Percentiles rank a stretch among this genome's conserved stretches.
phyloP scores from a whole-genome alignment of 2,113 vertebrate genomes.

The Orthonyx spaldingii region DNA sequence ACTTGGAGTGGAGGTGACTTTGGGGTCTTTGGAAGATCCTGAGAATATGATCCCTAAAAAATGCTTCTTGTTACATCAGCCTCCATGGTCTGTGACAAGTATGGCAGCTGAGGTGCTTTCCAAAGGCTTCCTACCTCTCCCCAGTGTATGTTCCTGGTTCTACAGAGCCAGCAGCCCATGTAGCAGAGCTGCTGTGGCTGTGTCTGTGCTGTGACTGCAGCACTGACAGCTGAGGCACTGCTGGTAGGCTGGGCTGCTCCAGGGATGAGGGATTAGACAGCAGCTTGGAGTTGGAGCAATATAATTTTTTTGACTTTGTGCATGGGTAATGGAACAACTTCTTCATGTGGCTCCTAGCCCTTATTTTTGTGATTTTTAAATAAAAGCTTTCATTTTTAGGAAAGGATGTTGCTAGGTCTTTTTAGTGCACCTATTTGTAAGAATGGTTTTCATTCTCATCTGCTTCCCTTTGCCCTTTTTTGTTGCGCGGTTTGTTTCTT shows the following conservation, averaged over 20 bases:
- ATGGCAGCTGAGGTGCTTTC: not conserved
- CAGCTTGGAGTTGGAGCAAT: not conserved
- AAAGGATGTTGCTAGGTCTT: not conserved
- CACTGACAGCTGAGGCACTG: not conserved
- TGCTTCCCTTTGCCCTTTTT: not conserved
- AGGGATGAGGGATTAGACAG: not conserved
- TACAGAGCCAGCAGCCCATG: rapidly evolving
- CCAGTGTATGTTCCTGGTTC: not conserved
- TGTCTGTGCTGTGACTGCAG: not conserved
- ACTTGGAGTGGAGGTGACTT: not conserved
- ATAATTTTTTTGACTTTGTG: not conserved
- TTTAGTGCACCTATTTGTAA: not conserved
- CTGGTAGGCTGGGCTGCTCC: not conserved
- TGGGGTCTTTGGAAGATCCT: not conserved
- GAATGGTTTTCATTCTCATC: not conserved
- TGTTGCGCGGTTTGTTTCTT: not conserved
- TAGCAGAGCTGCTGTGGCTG: not conserved
- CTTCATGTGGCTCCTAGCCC: not conserved
- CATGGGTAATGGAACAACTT: not conserved
- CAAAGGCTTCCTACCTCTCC: not conserved
- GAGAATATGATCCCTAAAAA: not conserved
- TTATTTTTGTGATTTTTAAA: not conserved
- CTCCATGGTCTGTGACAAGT: not conserved
- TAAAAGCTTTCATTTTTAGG: not conserved
- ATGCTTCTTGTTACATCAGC: not conserved